These are phyloP conservation scores for Protobothrops flavoviridis DNA, from an alignment of 2,113 vertebrate species.

Conservation along the genomic window DNA sequence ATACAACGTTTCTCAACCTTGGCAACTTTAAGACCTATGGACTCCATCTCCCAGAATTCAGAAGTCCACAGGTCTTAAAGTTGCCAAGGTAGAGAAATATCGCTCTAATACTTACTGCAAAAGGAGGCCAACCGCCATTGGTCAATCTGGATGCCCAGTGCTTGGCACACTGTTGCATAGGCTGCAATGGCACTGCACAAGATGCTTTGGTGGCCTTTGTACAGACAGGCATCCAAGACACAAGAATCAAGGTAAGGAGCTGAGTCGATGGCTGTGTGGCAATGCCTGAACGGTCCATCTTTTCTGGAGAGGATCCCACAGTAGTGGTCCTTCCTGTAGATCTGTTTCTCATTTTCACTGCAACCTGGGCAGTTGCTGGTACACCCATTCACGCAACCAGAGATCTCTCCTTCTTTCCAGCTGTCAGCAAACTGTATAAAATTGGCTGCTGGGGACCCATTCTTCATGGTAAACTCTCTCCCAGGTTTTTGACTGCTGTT, in stretches of 20 bases:
- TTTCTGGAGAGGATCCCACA: slow-evolving; percentile 58
- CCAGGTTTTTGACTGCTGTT: slow-evolving; percentile 56
- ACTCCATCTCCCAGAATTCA: too few relatives aligned
- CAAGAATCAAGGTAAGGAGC: slow-evolving; percentile 61
- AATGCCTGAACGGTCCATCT: slow-evolving; percentile 56
- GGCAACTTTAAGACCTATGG: too few relatives aligned
- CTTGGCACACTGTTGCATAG: slow-evolving; percentile 68
- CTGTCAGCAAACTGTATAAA: slow-evolving; percentile 48
- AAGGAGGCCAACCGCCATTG: slow-evolving; percentile 67
- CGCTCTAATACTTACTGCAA: slow-evolving; percentile 56
- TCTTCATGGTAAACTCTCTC: slow-evolving; percentile 44
- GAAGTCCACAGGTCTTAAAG: neutral
- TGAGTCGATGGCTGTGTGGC: slow-evolving; percentile 47
- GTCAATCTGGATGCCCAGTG: slow-evolving; percentile 45
- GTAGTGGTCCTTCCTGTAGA: slow-evolving; percentile 39
- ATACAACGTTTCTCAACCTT: neutral
- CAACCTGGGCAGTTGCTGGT: slow-evolving; percentile 37
- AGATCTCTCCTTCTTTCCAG: slow-evolving; percentile 57
- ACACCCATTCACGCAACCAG: slow-evolving; percentile 42
- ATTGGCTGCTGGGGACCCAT: neutral
- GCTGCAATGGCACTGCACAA: slow-evolving; percentile 62
- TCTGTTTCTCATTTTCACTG: neutral
- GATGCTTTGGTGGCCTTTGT: slow-evolving; percentile 53
- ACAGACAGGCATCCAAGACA: slow-evolving; percentile 61
- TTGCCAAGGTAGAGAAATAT: neutral